Percentiles rank a stretch among this genome's conserved stretches.
phyloP scores from a whole-genome alignment of 2,113 vertebrate species.

The Murina feae region DNA sequence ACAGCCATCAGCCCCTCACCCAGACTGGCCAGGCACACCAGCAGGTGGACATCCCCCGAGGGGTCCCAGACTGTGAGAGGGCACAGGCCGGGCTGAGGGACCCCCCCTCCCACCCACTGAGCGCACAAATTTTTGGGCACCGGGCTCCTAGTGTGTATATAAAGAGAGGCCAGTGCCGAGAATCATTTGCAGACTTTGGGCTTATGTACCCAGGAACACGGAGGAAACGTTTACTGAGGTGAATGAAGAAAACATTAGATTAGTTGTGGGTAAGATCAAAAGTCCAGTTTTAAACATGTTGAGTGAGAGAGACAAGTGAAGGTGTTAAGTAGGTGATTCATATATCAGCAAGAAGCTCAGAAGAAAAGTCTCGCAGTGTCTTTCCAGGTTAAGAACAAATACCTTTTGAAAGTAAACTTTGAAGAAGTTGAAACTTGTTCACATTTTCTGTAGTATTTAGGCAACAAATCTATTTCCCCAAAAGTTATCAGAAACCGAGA shows the following conservation, averaged over 20 bases:
- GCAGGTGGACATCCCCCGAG: too few species aligned
- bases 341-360: neutral
- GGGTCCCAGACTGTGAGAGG: too few species aligned
- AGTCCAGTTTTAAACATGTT: neutral
- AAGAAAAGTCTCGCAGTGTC: neutral
- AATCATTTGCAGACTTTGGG: neutral
- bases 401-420: neutral
- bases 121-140: too few species aligned
- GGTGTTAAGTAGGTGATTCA: neutral
- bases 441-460: conserved; percentile 29
- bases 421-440: conserved; percentile 39
- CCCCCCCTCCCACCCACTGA: too few species aligned
- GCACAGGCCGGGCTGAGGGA: too few species aligned
- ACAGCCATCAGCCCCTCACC: too few species aligned
- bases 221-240: neutral
- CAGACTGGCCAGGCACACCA: too few species aligned
- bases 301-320: neutral
- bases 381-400: neutral
- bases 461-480: neutral
- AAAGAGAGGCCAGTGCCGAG: neutral
- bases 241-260: neutral
- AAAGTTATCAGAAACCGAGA: neutral
- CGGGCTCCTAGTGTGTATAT: too few species aligned
- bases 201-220: neutral
- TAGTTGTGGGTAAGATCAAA: neutral